These are phyloP conservation scores for Candidula unifasciata DNA, from an alignment of 2,888 invertebrate genomes.

Conservation along the genomic window DNA sequence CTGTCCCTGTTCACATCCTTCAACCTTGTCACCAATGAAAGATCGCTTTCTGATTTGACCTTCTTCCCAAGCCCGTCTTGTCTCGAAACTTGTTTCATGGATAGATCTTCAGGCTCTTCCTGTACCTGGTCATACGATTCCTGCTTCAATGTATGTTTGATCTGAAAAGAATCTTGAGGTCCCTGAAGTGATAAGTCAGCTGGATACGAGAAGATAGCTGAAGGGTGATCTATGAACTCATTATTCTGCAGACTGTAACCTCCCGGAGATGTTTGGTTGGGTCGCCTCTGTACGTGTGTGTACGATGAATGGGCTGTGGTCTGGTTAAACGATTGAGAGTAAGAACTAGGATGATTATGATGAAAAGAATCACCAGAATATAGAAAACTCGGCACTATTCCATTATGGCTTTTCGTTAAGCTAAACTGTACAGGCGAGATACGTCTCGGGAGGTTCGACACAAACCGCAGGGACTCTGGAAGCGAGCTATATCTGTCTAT, in stretches of 20 bases:
- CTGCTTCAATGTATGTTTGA: neutral
- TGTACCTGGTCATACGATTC: conserved; percentile 45
- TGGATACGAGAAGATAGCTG: neutral
- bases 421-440: too few relatives aligned
- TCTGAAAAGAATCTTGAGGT: neutral
- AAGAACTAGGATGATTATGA: neutral
- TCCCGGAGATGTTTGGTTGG: neutral
- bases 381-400: neutral
- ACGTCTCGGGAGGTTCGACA: neutral
- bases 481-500: neutral
- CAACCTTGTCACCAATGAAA: neutral
- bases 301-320: neutral
- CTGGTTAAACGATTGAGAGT: neutral
- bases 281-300: neutral
- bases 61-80: neutral
- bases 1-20: conserved; percentile 4
- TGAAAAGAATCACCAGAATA: neutral
- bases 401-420: neutral
- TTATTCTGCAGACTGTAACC: neutral
- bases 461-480: neutral
- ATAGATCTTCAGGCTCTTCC: conserved; percentile 65
- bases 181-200: neutral
- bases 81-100: conserved; percentile 53
- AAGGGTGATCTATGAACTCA: neutral
- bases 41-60: conserved; percentile 3